Base-by-base conservation (phyloP, 2,113 vertebrate species). In the Accipiter cooperii region DNA sequence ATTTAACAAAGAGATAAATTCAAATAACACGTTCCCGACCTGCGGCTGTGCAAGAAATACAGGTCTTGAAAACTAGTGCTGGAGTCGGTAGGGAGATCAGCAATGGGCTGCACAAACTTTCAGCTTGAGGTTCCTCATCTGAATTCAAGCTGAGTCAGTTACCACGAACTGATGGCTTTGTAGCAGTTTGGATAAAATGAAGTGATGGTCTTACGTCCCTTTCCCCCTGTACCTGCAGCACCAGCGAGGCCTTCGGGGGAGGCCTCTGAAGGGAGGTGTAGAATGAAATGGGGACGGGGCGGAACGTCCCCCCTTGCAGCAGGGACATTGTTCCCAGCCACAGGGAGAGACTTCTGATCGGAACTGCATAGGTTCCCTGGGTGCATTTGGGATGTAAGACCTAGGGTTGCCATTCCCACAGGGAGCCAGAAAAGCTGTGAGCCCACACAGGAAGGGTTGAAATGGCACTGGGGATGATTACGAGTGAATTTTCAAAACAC, bases 1-100 rank as follows among this genome's bases (percentile, higher is more conserved):
- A 95, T 71, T 93, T 94, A 89, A 68, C 68, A 78, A 68, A 75
- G 80, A 81, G 95, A 90, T 74, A 95, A 84, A 92, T 89, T 87
- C 57, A 84, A 47, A 65, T 79, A 64, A 36, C 47, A 55, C 0
- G 3, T 64, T 91, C 65, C 66, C 14, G 11, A 36, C 42, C 47
- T 34, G 42, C 2, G 10, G 29, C 66, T 44, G 49, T 36, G 49
- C 36, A n/a, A 47, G 78, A 96, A 92, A 69, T 66, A 44, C 0
- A 0, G 12, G 46, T 73, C 87, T 77, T 4, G 0, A 83, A 88
- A 74, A n/a, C 40, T 29, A 12, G 34, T 49, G 17, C 51, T 81
- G 47, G 38, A 78, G 18, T 25, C 13, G 7, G 58, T 58, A 21
- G 0, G 0, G 58, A 12, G 34, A 70, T 58, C 69, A 63, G 51